These are phyloP conservation scores for Liolophura sinensis DNA, from an alignment of 1,140 invertebrate species.

Conservation along the genomic window DNA sequence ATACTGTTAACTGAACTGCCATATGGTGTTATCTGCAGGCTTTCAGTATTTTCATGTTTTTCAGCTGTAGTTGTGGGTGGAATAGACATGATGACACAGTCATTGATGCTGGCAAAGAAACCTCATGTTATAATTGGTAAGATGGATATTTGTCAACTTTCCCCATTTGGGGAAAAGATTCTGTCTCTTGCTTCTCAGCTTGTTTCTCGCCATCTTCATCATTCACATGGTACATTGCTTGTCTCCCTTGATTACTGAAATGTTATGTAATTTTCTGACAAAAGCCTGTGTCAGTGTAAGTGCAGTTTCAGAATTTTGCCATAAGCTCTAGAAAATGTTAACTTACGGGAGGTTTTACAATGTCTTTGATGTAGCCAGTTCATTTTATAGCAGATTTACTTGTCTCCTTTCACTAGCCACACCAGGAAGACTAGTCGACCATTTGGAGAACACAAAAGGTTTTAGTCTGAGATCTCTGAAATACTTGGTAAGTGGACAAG, in stretches of 20 bases:
- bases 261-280: too few relatives aligned
- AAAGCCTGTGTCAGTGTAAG: too few relatives aligned
- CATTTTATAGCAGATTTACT: background rate
- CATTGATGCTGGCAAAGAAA: slow-evolving; percentile 87
- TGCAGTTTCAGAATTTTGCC: too few relatives aligned
- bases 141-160: slow-evolving; percentile 5
- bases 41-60: slow-evolving; percentile 22
- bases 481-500: slow-evolving; percentile 50
- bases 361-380: too few relatives aligned
- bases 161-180: background rate
- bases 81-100: slow-evolving; percentile 96
- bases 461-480: slow-evolving; percentile 83
- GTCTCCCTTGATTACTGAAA: too few relatives aligned
- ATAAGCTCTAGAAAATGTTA: too few relatives aligned
- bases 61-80: slow-evolving; percentile 93
- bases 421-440: slow-evolving; percentile 91
- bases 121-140: slow-evolving; percentile 87
- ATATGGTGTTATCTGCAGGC: too few relatives aligned
- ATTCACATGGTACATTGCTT: background rate
- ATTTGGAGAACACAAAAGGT: slow-evolving; percentile 87
- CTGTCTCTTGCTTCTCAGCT: too few relatives aligned
- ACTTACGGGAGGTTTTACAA: too few relatives aligned
- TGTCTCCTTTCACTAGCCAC: slow-evolving; percentile 68
- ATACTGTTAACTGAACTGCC: too few relatives aligned
- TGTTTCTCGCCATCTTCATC: too few relatives aligned